Base-by-base conservation (phyloP, 2,888 invertebrate genomes). In the Platerodrilus igneus region DNA sequence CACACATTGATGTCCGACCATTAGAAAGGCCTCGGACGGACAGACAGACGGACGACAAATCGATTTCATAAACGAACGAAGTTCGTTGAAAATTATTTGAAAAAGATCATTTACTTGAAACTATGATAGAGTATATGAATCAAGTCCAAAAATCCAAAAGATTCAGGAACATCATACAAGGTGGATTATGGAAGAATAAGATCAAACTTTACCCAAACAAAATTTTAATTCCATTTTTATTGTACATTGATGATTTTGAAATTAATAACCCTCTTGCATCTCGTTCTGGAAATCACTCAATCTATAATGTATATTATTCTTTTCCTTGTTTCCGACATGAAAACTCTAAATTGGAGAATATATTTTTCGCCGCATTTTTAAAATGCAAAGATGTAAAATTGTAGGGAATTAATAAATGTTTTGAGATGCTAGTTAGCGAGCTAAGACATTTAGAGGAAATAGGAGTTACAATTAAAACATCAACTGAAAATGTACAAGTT, bases 191-290 rank as follows among this genome's bases (percentile, higher is more conserved):
- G 53, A 50, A 48, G 45, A 33, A 37, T 11, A 54, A 56, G 41
- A 3, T 28, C 10, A 13, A 29, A 27, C 3, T 48, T 7, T 51
- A 50, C 41, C 45, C 44, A 10, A 30, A 45, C 25, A 49, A 55
- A 46, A 48, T 41, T 27, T 11, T 45, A 11, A 31, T 53, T 7
- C 50, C 51, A 4, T 51, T 41, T 45, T 48, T 51, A 15, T 18
- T 55, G 8, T 52, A 50, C 28, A 36, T 50, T 8, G 51, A 56
- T 37, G 53, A 53, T 45, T 52, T 51, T 22, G 56, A 56, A 51
- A 53, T 54, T 13, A 55, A 52, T 28, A 51, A 54, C 32, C 50
- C 55, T n/a, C 41, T 56, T 22, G 55, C 52, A 13, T 45, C 52
- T 4, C 32, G 54, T 26, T 29, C 50, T 5, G n/a, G 21, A 7